Evolutionary conservation across 2,113 vertebrate genomes (phyloP), one percentile per base, ranked within the genome.

Genomic region (Nothoprocta pentlandii): DNA sequence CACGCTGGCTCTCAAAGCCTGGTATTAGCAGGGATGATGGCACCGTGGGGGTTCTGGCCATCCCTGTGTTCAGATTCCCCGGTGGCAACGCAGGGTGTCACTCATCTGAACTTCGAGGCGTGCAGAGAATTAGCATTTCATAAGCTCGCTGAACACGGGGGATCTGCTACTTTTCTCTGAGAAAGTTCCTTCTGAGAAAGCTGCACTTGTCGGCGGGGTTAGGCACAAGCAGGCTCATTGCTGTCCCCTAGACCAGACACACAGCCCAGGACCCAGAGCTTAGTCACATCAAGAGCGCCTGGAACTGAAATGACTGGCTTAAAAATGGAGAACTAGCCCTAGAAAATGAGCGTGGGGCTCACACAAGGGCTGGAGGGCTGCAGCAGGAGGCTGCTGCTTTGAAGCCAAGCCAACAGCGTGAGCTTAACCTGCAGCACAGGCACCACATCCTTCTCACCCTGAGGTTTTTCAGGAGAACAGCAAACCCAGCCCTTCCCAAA

Each of bases 151-250:
- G 1, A 69, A 36, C 67, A 51, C 2, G 0, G 2, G 0, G 56
- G 47, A 68, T 39, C 19, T 49, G 54, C 23, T 62, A 74, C 34
- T 80, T 34, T 42, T 62, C 23, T 34, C 28, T 16, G n/a, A n/a
- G n/a, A n/a, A n/a, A n/a, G 9, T 6, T 49, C 49, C 47, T 51
- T 25, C 2, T 1, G 34, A 0, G 0, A 44, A 19, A 69, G n/a
- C 75, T n/a, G 9, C 47, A 49, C 20, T 16, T 41, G 51, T 36
- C 28, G 11, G 26, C 0, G 0, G 26, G 13, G 16, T 8, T 9
- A 74, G 36, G 61, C n/a, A 69, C 61, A 0, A 0, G 34, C 26
- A 46, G 32, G 61, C 21, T 74, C 54, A 10, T 42, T 3, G 2
- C 54, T 62, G 67, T 68, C 32, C 56, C 74, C 47, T n/a, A 51